These are phyloP conservation scores for Orbicella faveolata DNA, from an alignment of 64 coral and sea anemone genomes.

Conservation along the genomic window DNA sequence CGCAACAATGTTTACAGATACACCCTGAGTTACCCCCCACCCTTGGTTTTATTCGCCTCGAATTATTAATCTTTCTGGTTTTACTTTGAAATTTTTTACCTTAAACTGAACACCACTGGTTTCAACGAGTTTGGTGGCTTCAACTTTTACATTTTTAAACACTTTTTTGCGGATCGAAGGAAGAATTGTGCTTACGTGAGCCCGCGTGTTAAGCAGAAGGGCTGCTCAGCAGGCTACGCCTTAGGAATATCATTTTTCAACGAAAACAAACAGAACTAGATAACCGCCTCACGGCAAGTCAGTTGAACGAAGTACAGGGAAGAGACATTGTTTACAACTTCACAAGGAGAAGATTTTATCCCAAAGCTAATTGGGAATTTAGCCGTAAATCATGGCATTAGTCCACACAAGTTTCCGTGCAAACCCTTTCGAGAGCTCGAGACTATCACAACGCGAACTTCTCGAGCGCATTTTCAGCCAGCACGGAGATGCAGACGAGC, in stretches of 20 bases:
- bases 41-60: not conserved
- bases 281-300: not conserved
- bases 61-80: not conserved
- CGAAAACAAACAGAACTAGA: not conserved
- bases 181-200: not conserved
- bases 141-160: not conserved
- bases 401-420: slow-evolving; percentile 55
- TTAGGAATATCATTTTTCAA: not conserved
- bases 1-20: not conserved
- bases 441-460: slow-evolving; percentile 68
- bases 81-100: not conserved
- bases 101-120: not conserved
- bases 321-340: not conserved
- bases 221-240: slow-evolving; percentile 16
- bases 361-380: not conserved
- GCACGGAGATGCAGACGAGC: slow-evolving; percentile 44
- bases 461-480: slow-evolving; percentile 66
- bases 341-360: not conserved
- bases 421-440: slow-evolving; percentile 52
- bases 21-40: not conserved
- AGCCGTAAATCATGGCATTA: slow-evolving; percentile 50
- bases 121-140: not conserved
- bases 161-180: not conserved
- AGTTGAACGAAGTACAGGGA: not conserved
- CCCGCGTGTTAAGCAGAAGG: not conserved